These are phyloP conservation scores for Nixonia krombeini DNA, from an alignment of 1,140 invertebrate genomes.

Conservation along the genomic window DNA sequence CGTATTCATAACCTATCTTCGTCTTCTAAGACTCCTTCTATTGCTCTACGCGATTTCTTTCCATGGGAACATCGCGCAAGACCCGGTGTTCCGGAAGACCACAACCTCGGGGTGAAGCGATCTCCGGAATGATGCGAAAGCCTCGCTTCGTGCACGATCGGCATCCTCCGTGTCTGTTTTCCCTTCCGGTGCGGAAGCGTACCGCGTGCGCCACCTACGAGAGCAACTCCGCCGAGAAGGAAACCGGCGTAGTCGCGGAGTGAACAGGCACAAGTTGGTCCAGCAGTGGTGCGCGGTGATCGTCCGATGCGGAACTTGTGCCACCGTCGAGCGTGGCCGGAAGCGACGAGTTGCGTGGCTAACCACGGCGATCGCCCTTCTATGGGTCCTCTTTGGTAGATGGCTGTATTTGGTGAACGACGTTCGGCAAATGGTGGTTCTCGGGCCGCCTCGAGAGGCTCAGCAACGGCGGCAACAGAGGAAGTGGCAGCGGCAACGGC, in stretches of 20 bases:
- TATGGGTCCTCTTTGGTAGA: constrained; percentile 67
- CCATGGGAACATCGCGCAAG: background rate
- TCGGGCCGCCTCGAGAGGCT: constrained; percentile 65
- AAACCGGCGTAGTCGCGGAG: constrained; percentile 49
- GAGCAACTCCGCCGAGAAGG: constrained; percentile 29
- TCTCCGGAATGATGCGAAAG: too few relatives aligned
- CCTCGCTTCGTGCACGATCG: too few relatives aligned
- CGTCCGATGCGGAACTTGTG: constrained; percentile 39
- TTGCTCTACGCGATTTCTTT: constrained; percentile 3
- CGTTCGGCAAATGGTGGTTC: constrained; percentile 58
- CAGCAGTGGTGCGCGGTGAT: constrained; percentile 18
- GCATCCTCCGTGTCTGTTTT: too few relatives aligned
- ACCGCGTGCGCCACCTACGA: too few relatives aligned
- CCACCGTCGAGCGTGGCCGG: constrained; percentile 14
- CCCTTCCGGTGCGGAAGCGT: too few relatives aligned
- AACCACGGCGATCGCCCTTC: too few relatives aligned
- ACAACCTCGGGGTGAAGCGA: too few relatives aligned
- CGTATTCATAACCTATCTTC: background rate
- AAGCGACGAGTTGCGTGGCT: too few relatives aligned
- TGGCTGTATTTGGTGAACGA: constrained; percentile 66
- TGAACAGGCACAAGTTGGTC: constrained; percentile 56
- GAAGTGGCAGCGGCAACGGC: constrained; percentile 70
- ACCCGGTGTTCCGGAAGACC: too few relatives aligned
- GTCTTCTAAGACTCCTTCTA: constrained; percentile 12
- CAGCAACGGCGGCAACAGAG: constrained; percentile 70